phyloP scores from a whole-genome alignment of 2,888 invertebrate species.

The Polylopha cassiicola region DNA sequence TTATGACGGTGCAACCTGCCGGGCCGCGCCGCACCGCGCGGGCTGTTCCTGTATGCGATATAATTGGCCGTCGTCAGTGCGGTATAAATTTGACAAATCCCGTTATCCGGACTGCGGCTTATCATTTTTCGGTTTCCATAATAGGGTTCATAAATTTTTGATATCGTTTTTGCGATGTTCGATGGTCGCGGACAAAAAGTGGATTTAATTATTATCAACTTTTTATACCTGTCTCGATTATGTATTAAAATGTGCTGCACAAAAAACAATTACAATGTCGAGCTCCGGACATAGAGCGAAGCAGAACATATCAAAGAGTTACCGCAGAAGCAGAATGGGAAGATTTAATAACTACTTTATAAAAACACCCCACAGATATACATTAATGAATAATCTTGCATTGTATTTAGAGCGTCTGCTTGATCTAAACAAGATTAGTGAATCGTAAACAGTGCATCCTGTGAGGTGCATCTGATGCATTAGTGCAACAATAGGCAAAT shows the following conservation, averaged over 20 bases:
- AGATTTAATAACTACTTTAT: too few species aligned
- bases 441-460: constrained; percentile 31
- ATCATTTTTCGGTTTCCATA: constrained; percentile 66
- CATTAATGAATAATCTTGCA: not conserved
- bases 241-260: too few species aligned
- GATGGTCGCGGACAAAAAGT: constrained; percentile 28
- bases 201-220: constrained; percentile 19
- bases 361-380: constrained; percentile 2
- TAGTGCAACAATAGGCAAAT: constrained; percentile 44
- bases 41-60: constrained; percentile 40
- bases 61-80: constrained; percentile 44
- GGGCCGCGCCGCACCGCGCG: constrained; percentile 15
- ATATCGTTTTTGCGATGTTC: constrained; percentile 58
- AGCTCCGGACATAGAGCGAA: too few species aligned
- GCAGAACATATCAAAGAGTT: too few species aligned
- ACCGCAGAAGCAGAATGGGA: too few species aligned
- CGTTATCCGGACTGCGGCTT: constrained; percentile 51
- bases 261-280: too few species aligned
- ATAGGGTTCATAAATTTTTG: constrained; percentile 71
- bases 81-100: constrained; percentile 54
- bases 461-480: constrained; percentile 37
- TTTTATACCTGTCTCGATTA: too few species aligned
- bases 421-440: too few species aligned
- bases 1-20: constrained; percentile 62
- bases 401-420: constrained; percentile 1